Conservation (phyloP, 2,113 vertebrate species). For the Aegotheles bennettii region DNA sequence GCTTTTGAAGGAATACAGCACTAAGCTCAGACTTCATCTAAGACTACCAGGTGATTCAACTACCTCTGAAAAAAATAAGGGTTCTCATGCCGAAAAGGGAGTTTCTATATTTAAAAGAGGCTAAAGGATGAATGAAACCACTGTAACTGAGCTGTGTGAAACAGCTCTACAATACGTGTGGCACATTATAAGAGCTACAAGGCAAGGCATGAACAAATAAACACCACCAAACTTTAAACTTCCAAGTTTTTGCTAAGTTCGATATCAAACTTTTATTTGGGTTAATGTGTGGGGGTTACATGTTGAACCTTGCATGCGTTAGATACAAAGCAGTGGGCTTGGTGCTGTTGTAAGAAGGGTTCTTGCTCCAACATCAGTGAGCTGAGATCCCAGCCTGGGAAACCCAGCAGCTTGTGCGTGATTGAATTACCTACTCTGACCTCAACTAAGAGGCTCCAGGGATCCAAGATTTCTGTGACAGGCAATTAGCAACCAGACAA, state of each 20-base stretch:
- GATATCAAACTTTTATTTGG: not conserved
- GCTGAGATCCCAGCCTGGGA: not conserved
- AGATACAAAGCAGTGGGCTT: not conserved
- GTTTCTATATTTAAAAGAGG: not conserved
- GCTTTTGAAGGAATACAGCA: not conserved
- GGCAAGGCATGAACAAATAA: not conserved
- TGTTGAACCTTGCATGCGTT: fast-evolving
- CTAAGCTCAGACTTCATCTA: not conserved
- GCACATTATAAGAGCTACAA: not conserved
- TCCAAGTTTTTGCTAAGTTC: not conserved
- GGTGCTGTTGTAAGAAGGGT: not conserved
- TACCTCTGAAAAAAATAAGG: not conserved
- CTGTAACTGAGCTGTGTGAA: not conserved
- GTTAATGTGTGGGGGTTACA: not conserved
- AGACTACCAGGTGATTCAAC: not conserved
- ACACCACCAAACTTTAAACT: not conserved
- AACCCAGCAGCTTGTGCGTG: not conserved
- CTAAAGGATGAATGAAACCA: not conserved
- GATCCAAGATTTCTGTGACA: not conserved
- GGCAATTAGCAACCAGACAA: conserved; percentile 18
- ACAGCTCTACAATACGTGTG: fast-evolving
- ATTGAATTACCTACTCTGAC: conserved; percentile 39
- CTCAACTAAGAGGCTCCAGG: conserved; percentile 18
- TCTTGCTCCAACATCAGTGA: not conserved
- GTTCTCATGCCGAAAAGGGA: fast-evolving